A percentile compares a stretch with the other conserved stretches of the same genome.
Evolutionary conservation across 2,113 vertebrate species (phyloP).

Genomic region (Empidonax alnorum): DNA sequence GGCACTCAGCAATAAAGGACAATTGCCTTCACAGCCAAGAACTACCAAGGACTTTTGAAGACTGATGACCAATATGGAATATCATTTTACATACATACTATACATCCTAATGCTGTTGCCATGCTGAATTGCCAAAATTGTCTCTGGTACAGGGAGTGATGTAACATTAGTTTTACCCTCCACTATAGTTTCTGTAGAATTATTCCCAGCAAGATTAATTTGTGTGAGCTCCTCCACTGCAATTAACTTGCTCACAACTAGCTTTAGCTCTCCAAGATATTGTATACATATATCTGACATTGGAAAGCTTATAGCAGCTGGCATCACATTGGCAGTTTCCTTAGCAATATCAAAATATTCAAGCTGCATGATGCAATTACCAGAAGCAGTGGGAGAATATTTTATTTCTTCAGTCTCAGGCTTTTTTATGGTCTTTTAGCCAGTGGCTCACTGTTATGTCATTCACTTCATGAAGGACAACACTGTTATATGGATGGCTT

Average conservation of each 20-base stretch:
- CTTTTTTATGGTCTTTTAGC: not conserved
- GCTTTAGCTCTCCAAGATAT: constrained; percentile 6
- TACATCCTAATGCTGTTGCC: not conserved
- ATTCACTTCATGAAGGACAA: constrained; percentile 23
- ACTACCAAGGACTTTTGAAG: constrained; percentile 39
- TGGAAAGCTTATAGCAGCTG: not conserved
- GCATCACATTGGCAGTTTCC: not conserved
- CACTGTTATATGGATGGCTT: not conserved
- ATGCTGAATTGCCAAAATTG: rapidly evolving
- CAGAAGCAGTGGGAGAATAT: constrained; percentile 31
- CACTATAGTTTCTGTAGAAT: not conserved
- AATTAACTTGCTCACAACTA: not conserved
- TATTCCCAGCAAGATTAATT: constrained; percentile 19
- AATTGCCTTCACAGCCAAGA: not conserved
- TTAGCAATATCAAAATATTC: not conserved
- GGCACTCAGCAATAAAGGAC: constrained; percentile 30
- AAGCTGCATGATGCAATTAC: constrained; percentile 20
- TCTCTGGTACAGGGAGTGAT: not conserved
- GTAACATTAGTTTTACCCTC: not conserved
- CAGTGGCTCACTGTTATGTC: not conserved
- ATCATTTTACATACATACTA: not conserved
- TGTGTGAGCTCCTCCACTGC: not conserved
- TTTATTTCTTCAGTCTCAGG: constrained; percentile 18
- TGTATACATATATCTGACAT: constrained; percentile 22
- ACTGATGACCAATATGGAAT: not conserved